These are phyloP conservation scores for Adoxophyes honmai DNA, from an alignment of 1,140 invertebrate species.

Conservation along the genomic window DNA sequence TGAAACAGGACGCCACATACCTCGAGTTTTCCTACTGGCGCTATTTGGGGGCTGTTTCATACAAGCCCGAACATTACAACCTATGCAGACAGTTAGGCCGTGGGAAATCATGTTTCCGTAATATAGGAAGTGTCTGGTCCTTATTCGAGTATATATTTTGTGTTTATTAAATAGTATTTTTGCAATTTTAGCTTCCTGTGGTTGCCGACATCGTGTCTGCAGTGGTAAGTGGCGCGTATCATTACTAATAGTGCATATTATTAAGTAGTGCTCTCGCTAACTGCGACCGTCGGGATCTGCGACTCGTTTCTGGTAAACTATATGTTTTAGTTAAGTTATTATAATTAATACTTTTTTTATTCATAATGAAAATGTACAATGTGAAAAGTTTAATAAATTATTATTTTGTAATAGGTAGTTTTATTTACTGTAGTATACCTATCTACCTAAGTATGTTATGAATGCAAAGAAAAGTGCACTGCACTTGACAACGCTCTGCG, in stretches of 20 bases:
- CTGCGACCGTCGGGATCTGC: constrained; percentile 17
- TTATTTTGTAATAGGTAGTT: constrained; percentile 29
- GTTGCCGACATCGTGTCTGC: constrained; percentile 20
- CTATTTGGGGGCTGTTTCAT: too few species aligned
- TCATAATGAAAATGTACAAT: constrained; percentile 16
- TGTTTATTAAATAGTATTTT: constrained; percentile 24
- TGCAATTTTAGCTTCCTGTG: constrained; percentile 63
- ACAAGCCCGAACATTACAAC: too few species aligned
- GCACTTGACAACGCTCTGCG: too few species aligned
- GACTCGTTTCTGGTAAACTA: constrained; percentile 23
- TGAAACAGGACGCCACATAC: too few species aligned
- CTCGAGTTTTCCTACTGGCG: too few species aligned
- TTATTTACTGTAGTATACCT: constrained; percentile 25
- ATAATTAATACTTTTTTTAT: constrained; percentile 2
- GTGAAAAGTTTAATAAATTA: constrained; percentile 39
- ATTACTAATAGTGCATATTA: constrained; percentile 55
- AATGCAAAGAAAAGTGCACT: too few species aligned
- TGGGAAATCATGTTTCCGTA: too few species aligned
- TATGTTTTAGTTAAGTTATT: constrained; percentile 7
- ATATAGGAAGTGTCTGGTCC: too few species aligned
- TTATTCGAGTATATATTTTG: too few species aligned
- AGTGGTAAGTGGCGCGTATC: constrained; percentile 62
- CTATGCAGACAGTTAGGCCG: too few species aligned
- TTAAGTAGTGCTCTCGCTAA: constrained; percentile 48
- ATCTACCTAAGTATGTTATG: too few species aligned